Evolutionary conservation across 2,113 vertebrate species (phyloP), one percentile per base, ranked within the genome.

Genomic region (Haemorhous mexicanus): DNA sequence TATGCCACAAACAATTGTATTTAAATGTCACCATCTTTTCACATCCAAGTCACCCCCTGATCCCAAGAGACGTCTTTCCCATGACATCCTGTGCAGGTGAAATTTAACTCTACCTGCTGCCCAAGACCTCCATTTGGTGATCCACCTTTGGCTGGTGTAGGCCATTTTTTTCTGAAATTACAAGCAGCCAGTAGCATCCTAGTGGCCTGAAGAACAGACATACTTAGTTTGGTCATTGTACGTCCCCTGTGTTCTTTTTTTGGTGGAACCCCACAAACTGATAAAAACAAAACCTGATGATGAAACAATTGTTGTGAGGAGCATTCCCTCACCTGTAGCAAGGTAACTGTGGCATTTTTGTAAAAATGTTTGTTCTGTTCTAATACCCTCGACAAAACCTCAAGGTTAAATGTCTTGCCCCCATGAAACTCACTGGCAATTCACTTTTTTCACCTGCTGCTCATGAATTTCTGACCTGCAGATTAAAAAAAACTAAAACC

Each of bases 1-100:
- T 43, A 32, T 74, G 37, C 24, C 41, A 68, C 2, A 11, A 50
- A 80, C 0, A 0, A 68, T 5, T 1, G 1, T 39, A 67, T 52
- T 85, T 50, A 47, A 90, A 79, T 1, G 3, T 61, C 33, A 47
- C 10, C 0, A 0, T 16, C 49, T 83, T 79, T 73, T 47, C 75
- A 88, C 33, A 66, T 83, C 83, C 56, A 49, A 76, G n/a, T 52
- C 35, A 83, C 11, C 2, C 17, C 6, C 1, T 56, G 21, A 59
- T 61, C 10, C 32, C 70, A 74, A 58, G n/a, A 69, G 13, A 75
- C 30, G 67, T 70, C 32, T 53, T 87, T 72, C 20, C 52, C 26
- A 37, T 1, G 3, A 84, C 33, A 63, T 13, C 43, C 26, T 58
- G 20, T 1, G 1, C 4, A 3, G 20, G 56, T 81, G 47, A 91